Evolutionary conservation across 1,140 invertebrate species (phyloP), one percentile per base, ranked within the genome.

Genomic region (Apocrypta bakeri): DNA sequence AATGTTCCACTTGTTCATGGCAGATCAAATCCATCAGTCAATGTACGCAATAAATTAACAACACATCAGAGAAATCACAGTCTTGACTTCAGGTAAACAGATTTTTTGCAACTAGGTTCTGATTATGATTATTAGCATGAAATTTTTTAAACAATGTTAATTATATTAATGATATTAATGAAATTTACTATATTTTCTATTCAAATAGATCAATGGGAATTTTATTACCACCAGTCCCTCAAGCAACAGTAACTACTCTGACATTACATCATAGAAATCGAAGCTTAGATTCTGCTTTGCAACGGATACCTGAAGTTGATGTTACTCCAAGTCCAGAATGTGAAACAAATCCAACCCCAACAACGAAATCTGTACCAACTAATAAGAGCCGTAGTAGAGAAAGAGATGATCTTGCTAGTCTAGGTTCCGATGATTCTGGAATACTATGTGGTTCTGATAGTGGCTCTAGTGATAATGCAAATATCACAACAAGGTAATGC

Each of bases 341-440:
- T 85, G 95, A 94, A 85, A 91, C 92, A 6, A 90, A 91, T 79
- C 90, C 93, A 81, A 87, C 93, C 84, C 88, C 88, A 66, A 82
- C 86, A 42, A 84, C 84, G 86, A 91, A 83, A 83, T 86, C 84
- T 56, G 84, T 79, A n/a, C 87, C 90, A n/a, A 84, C 86, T 21
- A 89, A 86, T 76, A 91, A 91, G 40, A 78, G 42, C 17, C 88
- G 87, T 29, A 89, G 81, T 71, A 87, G 90, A 29, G 91, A 94
- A 86, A 92, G 94, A 42, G 95, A 95, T 84, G 95, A 96, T 90
- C 92, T 96, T 61, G 95, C 95, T 33, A 96, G 95, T 86, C 90
- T 97, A 11, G 96, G 96, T 21, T 97, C 97, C 0, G 97, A 97
- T 89, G 97, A 98, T 90, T 97, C 96, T 86, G 95, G 95, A 56